Evolutionary conservation across 2,888 invertebrate species (phyloP), one percentile per base, ranked within the genome.

Genomic region (Rhyacophila evoluta): DNA sequence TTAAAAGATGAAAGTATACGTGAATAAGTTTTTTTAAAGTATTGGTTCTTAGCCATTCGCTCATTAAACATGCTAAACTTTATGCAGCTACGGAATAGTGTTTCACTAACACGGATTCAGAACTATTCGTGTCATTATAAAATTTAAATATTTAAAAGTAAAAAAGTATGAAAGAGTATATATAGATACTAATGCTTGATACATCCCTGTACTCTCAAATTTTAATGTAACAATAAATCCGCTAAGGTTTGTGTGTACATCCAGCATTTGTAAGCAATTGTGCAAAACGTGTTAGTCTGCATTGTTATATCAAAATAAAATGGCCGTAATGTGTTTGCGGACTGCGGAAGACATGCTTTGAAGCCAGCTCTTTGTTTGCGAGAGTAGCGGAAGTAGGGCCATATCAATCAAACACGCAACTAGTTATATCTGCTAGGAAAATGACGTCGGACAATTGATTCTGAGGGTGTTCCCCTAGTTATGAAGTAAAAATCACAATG

Each of bases 321-420:
- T 74, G 36, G 72, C 38, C 41, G 72, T 76, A 73, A 76, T 79
- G 76, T 72, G 77, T 73, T 73, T 72, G 75, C 75, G 72, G 75
- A 75, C 41, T 72, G 73, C 41, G 76, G 75, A 72, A 41, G 39
- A 41, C 55, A 55, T 55, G 55, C 55, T 55, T 55, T 55, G 55
- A 55, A 55, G 55, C 19, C 36, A 68, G 71, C 38, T 27, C 36
- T 11, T 74, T 74, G 74, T 77, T 11, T 27, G 28, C 29, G 36
- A 28, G 75, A 72, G 74, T 67, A 70, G 77, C 81, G 81, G 81
- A 81, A 81, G 79, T 79, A 75, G 77, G 39, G 68, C 75, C 27
- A 72, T 77, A 79, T 79, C 81, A 74, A 81, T 81, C 81, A 81
- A 55, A 55, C 15, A 19, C 19, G 55, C 55, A 55, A 55, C 55